Percentiles rank a stretch among this genome's conserved stretches.
These are phyloP conservation scores for Agonopterix heracliana DNA, from an alignment of 2,888 invertebrate genomes.

Conservation along the genomic window DNA sequence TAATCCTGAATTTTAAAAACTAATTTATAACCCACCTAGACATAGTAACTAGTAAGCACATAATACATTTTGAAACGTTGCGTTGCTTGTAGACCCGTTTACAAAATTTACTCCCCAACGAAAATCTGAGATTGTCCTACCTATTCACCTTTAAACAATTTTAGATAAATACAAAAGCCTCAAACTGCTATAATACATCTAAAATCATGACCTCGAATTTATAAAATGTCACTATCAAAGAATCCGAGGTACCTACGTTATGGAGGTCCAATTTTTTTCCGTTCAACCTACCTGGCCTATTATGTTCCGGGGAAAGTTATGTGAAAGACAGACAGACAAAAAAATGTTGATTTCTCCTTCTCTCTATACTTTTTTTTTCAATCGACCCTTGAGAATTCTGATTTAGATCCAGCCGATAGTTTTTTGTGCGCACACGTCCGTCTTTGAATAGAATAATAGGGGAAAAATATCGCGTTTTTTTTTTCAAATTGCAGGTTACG, in stretches of 20 bases:
- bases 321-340: constrained; percentile 58
- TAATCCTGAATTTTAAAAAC: too few species aligned
- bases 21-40: too few species aligned
- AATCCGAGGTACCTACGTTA: constrained; percentile 33
- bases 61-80: too few species aligned
- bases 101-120: too few species aligned
- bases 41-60: too few species aligned
- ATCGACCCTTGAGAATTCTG: constrained; percentile 52
- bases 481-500: constrained; percentile 53
- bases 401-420: constrained; percentile 56
- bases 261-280: constrained; percentile 41
- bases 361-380: constrained; percentile 40
- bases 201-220: constrained; percentile 46
- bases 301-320: constrained; percentile 65
- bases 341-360: constrained; percentile 54
- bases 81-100: too few species aligned
- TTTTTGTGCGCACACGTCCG: constrained; percentile 51
- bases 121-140: too few species aligned
- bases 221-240: constrained; percentile 66
- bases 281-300: constrained; percentile 58
- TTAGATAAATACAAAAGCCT: too few species aligned
- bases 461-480: constrained; percentile 42
- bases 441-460: constrained; percentile 27
- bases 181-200: neutral
- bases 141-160: too few species aligned